These are phyloP conservation scores for Spheniscus mendiculus DNA, from an alignment of 2,113 vertebrate genomes.

Conservation along the genomic window DNA sequence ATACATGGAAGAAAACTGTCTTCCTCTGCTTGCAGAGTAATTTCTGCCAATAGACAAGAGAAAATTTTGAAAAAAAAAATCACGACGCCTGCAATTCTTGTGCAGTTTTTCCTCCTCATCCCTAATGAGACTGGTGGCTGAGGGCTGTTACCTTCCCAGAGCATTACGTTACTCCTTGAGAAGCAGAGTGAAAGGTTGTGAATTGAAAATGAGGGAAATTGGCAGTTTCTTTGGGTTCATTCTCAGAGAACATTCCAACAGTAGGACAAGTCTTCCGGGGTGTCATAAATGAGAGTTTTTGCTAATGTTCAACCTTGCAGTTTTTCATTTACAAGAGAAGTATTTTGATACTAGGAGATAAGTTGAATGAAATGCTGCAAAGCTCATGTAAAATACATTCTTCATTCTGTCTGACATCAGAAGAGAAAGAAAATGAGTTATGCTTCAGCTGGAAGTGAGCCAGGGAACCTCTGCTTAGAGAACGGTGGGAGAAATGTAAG, in stretches of 20 bases:
- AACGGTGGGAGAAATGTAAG: not conserved
- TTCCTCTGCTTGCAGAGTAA: not conserved
- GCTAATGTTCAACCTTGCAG: not conserved
- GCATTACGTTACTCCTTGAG: not conserved
- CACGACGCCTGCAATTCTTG: not conserved
- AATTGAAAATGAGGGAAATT: not conserved
- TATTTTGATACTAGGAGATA: constrained; percentile 24
- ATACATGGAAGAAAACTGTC: not conserved
- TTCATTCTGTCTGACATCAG: constrained; percentile 5
- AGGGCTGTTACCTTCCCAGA: not conserved
- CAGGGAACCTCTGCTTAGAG: not conserved
- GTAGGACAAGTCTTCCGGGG: not conserved
- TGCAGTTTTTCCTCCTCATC: not conserved
- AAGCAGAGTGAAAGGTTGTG: not conserved
- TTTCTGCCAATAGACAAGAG: not conserved
- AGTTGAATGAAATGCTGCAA: not conserved
- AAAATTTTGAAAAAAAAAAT: not conserved
- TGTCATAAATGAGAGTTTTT: not conserved
- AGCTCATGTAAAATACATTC: not conserved
- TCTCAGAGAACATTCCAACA: not conserved
- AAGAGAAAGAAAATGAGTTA: not conserved
- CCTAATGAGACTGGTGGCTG: not conserved
- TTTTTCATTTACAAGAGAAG: not conserved
- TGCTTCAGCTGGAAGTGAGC: not conserved
- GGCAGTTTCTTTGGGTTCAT: not conserved